Evolutionary conservation across 2,888 invertebrate species (phyloP).

Genomic region (Latrodectus elegans): DNA sequence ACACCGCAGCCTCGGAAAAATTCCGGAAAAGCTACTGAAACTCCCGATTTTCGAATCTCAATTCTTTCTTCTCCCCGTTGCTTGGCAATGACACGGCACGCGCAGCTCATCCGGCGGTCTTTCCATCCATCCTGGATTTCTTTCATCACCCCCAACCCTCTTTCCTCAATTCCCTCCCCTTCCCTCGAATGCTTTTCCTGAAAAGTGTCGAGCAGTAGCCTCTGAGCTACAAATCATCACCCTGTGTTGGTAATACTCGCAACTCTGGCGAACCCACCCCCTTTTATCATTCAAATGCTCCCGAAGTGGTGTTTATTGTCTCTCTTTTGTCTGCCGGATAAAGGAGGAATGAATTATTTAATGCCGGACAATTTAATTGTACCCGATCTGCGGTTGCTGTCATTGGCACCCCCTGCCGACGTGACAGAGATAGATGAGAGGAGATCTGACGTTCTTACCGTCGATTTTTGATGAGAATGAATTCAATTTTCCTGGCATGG

Average conservation of each 20-base stretch:
- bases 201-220: conserved; percentile 20
- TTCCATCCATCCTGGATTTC: conserved; percentile 3
- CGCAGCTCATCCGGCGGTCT: conserved; percentile 37
- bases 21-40: conserved; percentile 54
- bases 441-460: conserved; percentile 4
- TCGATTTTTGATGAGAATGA: neutral
- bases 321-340: conserved; percentile 7
- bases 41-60: neutral
- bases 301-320: conserved; percentile 25
- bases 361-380: conserved; percentile 41
- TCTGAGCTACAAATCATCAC: conserved; percentile 47
- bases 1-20: conserved; percentile 22
- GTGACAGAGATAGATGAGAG: conserved; percentile 30
- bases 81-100: conserved; percentile 50
- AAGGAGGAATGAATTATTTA: conserved; percentile 55
- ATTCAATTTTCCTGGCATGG: neutral
- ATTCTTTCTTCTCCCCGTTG: conserved; percentile 1
- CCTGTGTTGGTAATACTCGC: conserved; percentile 3
- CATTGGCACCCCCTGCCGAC: neutral
- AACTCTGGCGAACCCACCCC: neutral
- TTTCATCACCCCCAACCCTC: neutral
- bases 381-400: conserved; percentile 35
- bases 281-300: conserved; percentile 61
- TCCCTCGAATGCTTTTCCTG: conserved; percentile 1
- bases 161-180: neutral